A percentile compares a stretch with the other conserved stretches of the same genome.
These are phyloP conservation scores for Diplodus puntazzo DNA, from an alignment of 2,797 vertebrate genomes.

Conservation along the genomic window DNA sequence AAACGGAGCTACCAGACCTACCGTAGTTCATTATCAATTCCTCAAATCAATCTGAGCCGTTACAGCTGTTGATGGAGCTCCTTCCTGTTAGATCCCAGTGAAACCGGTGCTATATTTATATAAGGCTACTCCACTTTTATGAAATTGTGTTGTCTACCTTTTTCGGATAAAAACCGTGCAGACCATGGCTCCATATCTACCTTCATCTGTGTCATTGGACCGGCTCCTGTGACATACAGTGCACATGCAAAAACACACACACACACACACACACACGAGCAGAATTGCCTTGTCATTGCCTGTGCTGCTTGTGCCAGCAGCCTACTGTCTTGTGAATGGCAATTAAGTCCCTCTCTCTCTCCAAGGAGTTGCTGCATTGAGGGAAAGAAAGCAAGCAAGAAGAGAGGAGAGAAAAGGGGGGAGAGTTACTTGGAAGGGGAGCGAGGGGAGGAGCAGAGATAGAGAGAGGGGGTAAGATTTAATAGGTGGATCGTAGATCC, in stretches of 20 bases:
- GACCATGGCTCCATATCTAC: constrained; percentile 77
- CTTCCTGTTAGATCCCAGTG: constrained; percentile 66
- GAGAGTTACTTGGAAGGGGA: background rate
- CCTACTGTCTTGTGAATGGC: constrained; percentile 71
- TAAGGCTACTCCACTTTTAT: constrained; percentile 78
- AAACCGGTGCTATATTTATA: constrained; percentile 86
- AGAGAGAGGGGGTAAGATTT: constrained; percentile 46
- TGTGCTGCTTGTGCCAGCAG: constrained; percentile 64
- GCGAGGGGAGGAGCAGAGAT: no score
- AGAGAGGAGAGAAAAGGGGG: background rate
- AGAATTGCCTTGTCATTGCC: constrained; percentile 76
- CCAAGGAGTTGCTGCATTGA: constrained; percentile 60
- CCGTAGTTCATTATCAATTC: constrained; percentile 33
- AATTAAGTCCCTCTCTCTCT: constrained; percentile 76
- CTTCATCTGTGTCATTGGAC: constrained; percentile 78
- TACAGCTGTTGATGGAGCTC: constrained; percentile 72
- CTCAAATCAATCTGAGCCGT: constrained; percentile 80
- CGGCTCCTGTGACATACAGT: constrained; percentile 75
- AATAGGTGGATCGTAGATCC: constrained; percentile 56
- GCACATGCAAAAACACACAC: constrained; percentile 39
- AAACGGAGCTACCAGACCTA: constrained; percentile 52
- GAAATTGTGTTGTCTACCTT: constrained; percentile 73
- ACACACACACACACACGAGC: constrained; percentile 53
- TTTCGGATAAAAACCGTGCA: constrained; percentile 33
- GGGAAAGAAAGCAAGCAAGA: constrained; percentile 25